Evolutionary conservation across 1,140 invertebrate species (phyloP).

Genomic region (Anastrepha obliqua): DNA sequence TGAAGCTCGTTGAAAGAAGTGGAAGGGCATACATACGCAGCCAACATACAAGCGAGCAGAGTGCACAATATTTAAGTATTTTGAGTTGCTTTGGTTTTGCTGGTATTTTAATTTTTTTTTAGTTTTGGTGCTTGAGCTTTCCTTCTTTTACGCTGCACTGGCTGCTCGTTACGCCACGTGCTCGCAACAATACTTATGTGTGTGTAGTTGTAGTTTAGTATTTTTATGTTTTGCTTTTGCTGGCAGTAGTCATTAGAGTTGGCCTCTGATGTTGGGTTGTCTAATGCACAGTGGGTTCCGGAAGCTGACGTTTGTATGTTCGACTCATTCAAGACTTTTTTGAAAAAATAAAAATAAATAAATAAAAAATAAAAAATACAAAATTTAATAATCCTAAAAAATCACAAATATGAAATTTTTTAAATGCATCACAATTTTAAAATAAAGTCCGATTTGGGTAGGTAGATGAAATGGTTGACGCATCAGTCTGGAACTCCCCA

Average conservation of each 20-base stretch:
- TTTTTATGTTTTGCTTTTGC: background rate
- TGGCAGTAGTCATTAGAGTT: slow-evolving; percentile 9
- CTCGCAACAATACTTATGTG: background rate
- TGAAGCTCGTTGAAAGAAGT: background rate
- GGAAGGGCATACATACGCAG: background rate
- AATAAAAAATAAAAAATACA: no score
- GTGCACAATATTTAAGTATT: background rate
- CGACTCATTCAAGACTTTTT: no score
- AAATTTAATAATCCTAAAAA: no score
- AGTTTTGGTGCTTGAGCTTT: background rate
- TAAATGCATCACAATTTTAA: no score
- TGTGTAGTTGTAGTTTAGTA: no score
- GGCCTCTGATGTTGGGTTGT: background rate
- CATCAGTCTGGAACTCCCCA: no score
- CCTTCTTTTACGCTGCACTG: background rate
- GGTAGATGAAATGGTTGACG: no score
- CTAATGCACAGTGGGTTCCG: background rate
- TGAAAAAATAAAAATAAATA: no score
- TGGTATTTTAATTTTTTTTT: background rate
- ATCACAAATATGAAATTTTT: no score
- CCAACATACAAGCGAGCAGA: background rate
- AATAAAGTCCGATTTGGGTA: no score
- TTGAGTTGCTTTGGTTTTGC: background rate
- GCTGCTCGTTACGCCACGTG: background rate
- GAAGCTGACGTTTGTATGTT: background rate